These are phyloP conservation scores for Narcine bancroftii DNA, from an alignment of 2,113 vertebrate species.

Conservation along the genomic window DNA sequence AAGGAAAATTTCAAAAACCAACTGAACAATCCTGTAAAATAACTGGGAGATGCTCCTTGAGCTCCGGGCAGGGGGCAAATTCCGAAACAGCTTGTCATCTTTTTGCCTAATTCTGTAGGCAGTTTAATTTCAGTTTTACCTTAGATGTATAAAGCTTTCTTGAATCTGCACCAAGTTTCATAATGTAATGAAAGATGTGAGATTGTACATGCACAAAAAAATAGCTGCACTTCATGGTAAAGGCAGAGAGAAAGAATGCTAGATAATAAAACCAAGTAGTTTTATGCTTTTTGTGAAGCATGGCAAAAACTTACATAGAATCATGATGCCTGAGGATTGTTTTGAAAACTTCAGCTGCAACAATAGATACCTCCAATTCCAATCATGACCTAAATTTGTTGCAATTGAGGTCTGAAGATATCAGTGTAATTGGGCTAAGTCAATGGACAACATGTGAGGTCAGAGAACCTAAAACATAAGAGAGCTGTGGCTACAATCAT, in stretches of 20 bases:
- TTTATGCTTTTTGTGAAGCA: neutral
- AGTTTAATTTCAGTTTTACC: neutral
- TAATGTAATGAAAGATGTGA: neutral
- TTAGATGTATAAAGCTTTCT: neutral
- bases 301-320: neutral
- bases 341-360: neutral
- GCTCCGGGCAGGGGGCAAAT: neutral
- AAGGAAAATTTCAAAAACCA: neutral
- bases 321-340: neutral
- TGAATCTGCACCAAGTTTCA: neutral
- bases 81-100: neutral
- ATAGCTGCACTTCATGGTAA: neutral
- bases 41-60: too few relatives aligned
- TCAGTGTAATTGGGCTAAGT: neutral
- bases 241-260: neutral
- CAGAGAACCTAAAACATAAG: neutral
- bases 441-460: neutral
- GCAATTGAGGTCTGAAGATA: neutral
- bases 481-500: too few relatives aligned
- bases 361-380: neutral
- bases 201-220: neutral
- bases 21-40: neutral
- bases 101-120: neutral
- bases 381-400: neutral
- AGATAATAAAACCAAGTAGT: neutral